A percentile compares a stretch with the other conserved stretches of the same genome.
Evolutionary conservation across 2,888 invertebrate genomes (phyloP).

Genomic region (Cheilosia urbana): DNA sequence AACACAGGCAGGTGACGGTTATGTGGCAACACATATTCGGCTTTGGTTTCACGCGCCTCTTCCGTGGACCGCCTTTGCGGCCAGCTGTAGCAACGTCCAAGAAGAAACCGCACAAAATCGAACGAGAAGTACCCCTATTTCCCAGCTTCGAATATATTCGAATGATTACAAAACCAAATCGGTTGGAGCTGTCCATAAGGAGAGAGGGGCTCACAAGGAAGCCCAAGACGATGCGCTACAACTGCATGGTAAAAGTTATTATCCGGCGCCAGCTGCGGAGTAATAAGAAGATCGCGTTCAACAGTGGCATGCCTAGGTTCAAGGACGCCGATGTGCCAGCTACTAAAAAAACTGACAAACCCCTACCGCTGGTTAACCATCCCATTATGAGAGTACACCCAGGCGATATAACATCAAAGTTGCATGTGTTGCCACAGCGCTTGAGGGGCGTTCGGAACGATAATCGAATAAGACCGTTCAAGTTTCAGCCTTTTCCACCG

Average conservation of each 20-base stretch:
- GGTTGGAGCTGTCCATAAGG: conserved; percentile 72
- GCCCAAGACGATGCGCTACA: conserved; percentile 74
- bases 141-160: conserved; percentile 76
- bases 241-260: conserved; percentile 79
- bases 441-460: conserved; percentile 76
- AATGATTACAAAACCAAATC: conserved; percentile 79
- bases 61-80: background rate
- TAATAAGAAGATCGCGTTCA: conserved; percentile 81
- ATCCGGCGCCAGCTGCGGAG: conserved; percentile 79
- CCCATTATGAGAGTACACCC: conserved; percentile 72
- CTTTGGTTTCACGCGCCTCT: conserved; percentile 78
- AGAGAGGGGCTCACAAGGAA: conserved; percentile 56
- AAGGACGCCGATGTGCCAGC: conserved; percentile 77
- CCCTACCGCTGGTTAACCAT: conserved; percentile 77
- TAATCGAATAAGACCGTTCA: conserved; percentile 80
- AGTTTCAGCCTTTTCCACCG: conserved; percentile 80
- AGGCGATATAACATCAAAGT: conserved; percentile 72
- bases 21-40: conserved; percentile 80
- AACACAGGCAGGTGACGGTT: conserved; percentile 51
- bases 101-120: conserved; percentile 15
- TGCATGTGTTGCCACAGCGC: conserved; percentile 78
- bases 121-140: conserved; percentile 29
- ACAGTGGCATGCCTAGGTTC: conserved; percentile 81
- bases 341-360: conserved; percentile 76
- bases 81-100: background rate